Evolutionary conservation across 2,113 vertebrate genomes (phyloP), one percentile per base, ranked within the genome.

Genomic region (Ceyx melanurus): DNA sequence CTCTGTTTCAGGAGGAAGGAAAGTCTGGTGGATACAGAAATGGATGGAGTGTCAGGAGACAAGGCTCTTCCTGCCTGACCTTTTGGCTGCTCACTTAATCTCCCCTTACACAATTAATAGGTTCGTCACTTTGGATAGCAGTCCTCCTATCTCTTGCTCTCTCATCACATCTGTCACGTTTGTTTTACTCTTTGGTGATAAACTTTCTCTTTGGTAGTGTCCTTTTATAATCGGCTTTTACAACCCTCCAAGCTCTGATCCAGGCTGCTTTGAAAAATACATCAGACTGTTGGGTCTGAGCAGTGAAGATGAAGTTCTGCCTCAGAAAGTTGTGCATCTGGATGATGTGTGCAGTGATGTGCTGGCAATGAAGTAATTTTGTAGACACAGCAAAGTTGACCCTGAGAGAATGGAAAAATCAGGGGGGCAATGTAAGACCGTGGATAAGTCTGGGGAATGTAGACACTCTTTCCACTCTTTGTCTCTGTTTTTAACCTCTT

Each of bases 1-100:
- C 40, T 57, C 9, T 40, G 22, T 45, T 31, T 86, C 43, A 72
- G 53, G 22, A 87, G 57, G 53, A 82, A 89, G 74, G 82, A 73
- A 89, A 61, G 8, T 79, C 66, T 87, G 21, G 70, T 79, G 35
- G 48, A 53, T 61, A 53, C 1, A 2, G 37, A 40, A 31, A n/a
- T 87, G 74, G 26, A 62, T 35, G 28, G 4, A 13, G 15, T 71
- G 45, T 90, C 70, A 45, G 7, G 21, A 79, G 54, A 88, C 33
- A 70, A 61, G 35, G 19, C 42, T 92, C 51, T 75, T 93, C 65
- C 91, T 86, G 70, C 10, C 2, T 82, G 89, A 82, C 94, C 87
- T 95, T 91, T 93, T 60, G 87, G n/a, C 71, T 89, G 40, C 70
- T 58, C 82, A 37, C 51, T 94, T 87, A 51, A 91, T 96, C 66